Evolutionary conservation across 2,888 invertebrate genomes (phyloP).

Genomic region (Nasonovia ribisnigri): DNA sequence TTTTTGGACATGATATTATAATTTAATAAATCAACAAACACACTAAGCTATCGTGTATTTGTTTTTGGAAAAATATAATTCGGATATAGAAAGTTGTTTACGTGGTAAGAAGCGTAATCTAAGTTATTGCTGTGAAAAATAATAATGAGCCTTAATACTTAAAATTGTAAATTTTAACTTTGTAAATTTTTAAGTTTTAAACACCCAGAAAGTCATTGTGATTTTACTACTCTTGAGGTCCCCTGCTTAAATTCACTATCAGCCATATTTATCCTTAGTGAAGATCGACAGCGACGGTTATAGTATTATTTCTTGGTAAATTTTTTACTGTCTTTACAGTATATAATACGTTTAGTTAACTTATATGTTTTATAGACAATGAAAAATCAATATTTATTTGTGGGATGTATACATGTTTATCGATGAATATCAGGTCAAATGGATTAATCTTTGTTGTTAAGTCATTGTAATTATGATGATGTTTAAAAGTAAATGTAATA

Average conservation of each 20-base stretch:
- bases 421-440: background rate
- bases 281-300: background rate
- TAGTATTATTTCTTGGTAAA: background rate
- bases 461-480: background rate
- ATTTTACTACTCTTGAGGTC: background rate
- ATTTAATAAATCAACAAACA: constrained; percentile 35
- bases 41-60: background rate
- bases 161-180: background rate
- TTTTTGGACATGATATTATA: constrained; percentile 11
- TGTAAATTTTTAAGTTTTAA: background rate
- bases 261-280: background rate
- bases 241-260: background rate
- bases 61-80: background rate
- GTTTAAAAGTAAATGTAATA: constrained; percentile 3
- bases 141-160: background rate
- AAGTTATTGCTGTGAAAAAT: too few species aligned
- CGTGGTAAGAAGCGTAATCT: background rate
- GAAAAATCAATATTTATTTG: background rate
- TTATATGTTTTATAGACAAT: background rate
- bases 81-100: background rate
- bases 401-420: background rate
- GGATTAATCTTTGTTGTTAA: background rate
- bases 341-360: background rate
- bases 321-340: background rate
- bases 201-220: background rate